Evolutionary conservation across 2,113 vertebrate genomes (phyloP), one percentile per base, ranked within the genome.

Genomic region (Lycocorax pyrrhopterus): DNA sequence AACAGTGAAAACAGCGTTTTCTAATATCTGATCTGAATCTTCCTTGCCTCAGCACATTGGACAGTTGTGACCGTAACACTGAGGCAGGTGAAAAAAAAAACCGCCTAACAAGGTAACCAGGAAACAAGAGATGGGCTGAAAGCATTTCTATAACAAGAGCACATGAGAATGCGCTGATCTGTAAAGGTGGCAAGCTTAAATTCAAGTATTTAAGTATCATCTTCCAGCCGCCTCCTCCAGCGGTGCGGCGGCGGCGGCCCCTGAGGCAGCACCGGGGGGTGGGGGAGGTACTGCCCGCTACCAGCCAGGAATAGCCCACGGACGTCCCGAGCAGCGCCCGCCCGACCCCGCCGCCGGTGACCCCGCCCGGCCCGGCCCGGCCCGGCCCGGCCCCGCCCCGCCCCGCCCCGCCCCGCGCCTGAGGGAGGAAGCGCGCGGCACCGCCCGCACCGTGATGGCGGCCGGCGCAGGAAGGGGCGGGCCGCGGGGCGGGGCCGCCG

Each of bases 271-370:
- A 10, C 8, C 1, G 52, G 20, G 15, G 4, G 10, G 6, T 3
- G 3, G 1, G 6, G 8, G 1, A 12, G 2, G 4, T 8, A 37
- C 1, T 0, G 8, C 4, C 18, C 9, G 1, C 2, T 3, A 8
- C 1, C 63, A 2, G 21, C 12, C 39, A 1, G 2, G 1, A 29
- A 4, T 32, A 2, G 7, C 1, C 1, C 2, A 1, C 12, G 3
- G 1, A 0, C 2, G 0, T 6, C 5, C 19, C 1, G 5, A 21
- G 3, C 22, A 7, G 6, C 19, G 9, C 5, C 13, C n/a, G n/a
- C n/a, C n/a, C n/a, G n/a, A n/a, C n/a, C n/a, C n/a, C n/a, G n/a
- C n/a, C n/a, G n/a, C n/a, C n/a, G n/a, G n/a, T n/a, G n/a, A n/a
- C n/a, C n/a, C n/a, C n/a, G n/a, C n/a, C n/a, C 27, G 32, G 2